Conservation (phyloP, 2,888 invertebrate genomes). For the Cantharis rufa region DNA sequence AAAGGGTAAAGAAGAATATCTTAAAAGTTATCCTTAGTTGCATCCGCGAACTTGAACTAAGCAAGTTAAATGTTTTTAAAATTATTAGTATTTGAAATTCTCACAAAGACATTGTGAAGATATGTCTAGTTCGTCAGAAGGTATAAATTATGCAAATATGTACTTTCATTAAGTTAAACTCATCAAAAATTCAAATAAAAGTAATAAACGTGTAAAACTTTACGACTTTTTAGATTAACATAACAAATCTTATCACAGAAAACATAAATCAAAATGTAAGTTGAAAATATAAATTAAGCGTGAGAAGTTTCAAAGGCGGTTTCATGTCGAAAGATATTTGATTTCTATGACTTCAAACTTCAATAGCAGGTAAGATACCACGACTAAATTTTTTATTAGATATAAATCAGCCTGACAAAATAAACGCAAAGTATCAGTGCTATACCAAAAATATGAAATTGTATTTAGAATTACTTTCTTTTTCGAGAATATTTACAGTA, state of each 20-base stretch:
- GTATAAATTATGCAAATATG: neutral
- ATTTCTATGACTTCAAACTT: slow-evolving; percentile 28
- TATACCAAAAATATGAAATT: neutral
- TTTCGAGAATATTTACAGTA: no score
- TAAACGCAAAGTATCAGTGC: neutral
- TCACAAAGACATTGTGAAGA: neutral
- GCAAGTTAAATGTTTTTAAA: neutral
- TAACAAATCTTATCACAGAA: slow-evolving; percentile 28
- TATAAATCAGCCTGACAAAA: neutral
- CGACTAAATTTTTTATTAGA: slow-evolving; percentile 14
- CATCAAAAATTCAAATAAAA: slow-evolving; percentile 22
- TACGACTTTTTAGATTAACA: slow-evolving; percentile 28
- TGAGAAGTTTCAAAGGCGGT: slow-evolving; percentile 28
- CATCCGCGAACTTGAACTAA: neutral
- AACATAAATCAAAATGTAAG: slow-evolving; percentile 28
- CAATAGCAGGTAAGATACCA: slow-evolving; percentile 24
- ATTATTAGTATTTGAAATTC: neutral
- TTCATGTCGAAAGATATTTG: slow-evolving; percentile 18
- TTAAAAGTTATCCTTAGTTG: neutral
- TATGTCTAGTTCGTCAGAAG: neutral
- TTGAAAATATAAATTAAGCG: slow-evolving; percentile 29
- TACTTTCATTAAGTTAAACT: neutral
- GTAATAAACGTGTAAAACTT: slow-evolving; percentile 21
- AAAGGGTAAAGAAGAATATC: neutral
- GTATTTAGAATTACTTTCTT: no score